Base-by-base conservation (phyloP, 2,888 invertebrate species). In the Sphaerophoria rueppellii region DNA sequence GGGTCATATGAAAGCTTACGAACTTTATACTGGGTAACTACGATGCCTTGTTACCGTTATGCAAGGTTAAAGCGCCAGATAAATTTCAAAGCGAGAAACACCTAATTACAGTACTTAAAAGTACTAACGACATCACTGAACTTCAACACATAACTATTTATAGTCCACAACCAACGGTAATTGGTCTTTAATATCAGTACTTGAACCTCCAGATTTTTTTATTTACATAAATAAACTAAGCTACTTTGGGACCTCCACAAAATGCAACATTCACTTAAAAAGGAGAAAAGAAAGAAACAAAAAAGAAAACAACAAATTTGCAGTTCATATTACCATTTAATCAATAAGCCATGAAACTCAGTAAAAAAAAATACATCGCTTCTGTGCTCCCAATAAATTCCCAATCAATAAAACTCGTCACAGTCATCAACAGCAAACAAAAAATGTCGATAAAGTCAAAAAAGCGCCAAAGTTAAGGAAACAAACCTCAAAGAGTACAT, bases 141-240 rank as follows among this genome's bases (percentile, higher is more conserved):
- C 34, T 11, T 0, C 50, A 11, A 16, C 0, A 0, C 11, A 11
- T 16, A 24, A 24, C 24, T 24, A 24, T 24, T 24, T 24, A 24
- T 24, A 24, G 24, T 43, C 12, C 35, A 14, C 37, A 69, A 35
- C 65, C 65, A 71, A 35, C 55, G 55, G 60, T 75, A 83, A 82
- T 78, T 82, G 73, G 70, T 65, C 70, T 78, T 74, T 74, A 58
- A 78, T 78, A 70, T 70, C 52, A 76, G 67, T 58, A 46, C 54
- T 67, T 58, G 48, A 60, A 43, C 11, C 24, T 60, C 6, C 16
- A 12, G 24, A 34, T 37, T 16, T 32, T n/a, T 7, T 4, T 6
- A 34, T 57, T 57, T 48, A 24, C 24, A 24, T 2, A 24, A 24
- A 24, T 24, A 24, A 24, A 24, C 24, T 24, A 34, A 34, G n/a